phyloP scores from a whole-genome alignment of 2,888 invertebrate genomes.

The Sericinus montela region DNA sequence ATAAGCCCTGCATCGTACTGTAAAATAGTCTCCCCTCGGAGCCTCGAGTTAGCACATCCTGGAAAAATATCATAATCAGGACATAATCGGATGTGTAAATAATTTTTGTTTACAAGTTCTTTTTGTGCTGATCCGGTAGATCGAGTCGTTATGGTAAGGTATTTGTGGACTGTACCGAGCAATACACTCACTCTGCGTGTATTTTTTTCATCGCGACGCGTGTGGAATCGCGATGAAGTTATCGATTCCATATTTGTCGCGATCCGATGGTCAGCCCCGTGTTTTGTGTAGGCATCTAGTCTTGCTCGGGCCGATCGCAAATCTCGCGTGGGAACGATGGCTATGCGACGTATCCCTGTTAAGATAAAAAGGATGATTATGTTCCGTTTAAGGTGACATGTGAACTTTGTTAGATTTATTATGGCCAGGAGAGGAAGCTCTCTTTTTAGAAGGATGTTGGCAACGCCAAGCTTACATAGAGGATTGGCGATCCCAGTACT shows the following conservation, averaged over 20 bases:
- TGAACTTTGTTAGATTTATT: no score
- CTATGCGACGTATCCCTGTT: background rate
- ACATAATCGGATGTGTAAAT: no score
- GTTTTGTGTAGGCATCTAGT: constrained; percentile 9
- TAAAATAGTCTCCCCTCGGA: no score
- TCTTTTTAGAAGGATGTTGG: no score
- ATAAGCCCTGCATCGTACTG: no score
- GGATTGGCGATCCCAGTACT: no score
- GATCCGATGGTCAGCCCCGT: constrained; percentile 4
- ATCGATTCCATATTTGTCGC: constrained; percentile 16
- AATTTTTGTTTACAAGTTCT: background rate
- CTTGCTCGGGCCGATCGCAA: constrained; percentile 7
- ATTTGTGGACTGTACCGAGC: constrained; percentile 5
- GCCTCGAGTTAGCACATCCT: no score
- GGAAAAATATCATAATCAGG: no score
- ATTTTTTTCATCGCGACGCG: constrained; percentile 8
- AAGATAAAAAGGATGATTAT: no score
- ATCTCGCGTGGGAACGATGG: constrained; percentile 13
- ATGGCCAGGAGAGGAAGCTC: no score
- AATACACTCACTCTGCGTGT: constrained; percentile 1
- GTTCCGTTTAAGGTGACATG: no score
- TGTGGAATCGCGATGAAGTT: constrained; percentile 17
- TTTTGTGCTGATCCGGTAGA: background rate
- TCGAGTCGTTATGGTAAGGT: background rate
- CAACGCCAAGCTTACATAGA: no score